A percentile compares a stretch with the other conserved stretches of the same genome.
phyloP scores from a whole-genome alignment of 2,888 invertebrate species.

The Lymantria monacha region DNA sequence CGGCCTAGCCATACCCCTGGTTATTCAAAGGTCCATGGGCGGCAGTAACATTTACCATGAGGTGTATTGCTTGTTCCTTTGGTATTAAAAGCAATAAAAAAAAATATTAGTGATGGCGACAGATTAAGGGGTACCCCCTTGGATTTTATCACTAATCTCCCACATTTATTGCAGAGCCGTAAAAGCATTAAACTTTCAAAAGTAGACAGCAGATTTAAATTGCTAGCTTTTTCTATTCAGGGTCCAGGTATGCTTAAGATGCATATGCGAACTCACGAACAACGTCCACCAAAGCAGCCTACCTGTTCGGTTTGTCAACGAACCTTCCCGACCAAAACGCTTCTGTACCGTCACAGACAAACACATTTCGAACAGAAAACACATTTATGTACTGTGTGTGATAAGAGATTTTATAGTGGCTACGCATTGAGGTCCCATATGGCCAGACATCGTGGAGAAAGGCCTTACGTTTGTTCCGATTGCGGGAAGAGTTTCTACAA shows the following conservation, averaged over 20 bases:
- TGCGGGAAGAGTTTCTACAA: slow-evolving; percentile 82
- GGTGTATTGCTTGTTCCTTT: too few species aligned
- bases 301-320: slow-evolving; percentile 84
- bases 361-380: slow-evolving; percentile 83
- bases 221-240: slow-evolving; percentile 29
- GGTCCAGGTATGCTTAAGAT: slow-evolving; percentile 85
- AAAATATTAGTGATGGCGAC: too few species aligned
- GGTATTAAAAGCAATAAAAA: too few species aligned
- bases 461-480: slow-evolving; percentile 80
- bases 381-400: slow-evolving; percentile 74
- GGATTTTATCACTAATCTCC: too few species aligned
- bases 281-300: slow-evolving; percentile 81
- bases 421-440: slow-evolving; percentile 77
- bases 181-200: too few species aligned
- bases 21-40: too few species aligned
- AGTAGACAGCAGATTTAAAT: too few species aligned
- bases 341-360: slow-evolving; percentile 83
- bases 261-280: slow-evolving; percentile 85
- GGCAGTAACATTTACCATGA: too few species aligned
- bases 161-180: too few species aligned
- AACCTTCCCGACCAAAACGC: slow-evolving; percentile 82
- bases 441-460: slow-evolving; percentile 74
- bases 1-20: too few species aligned
- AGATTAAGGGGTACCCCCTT: too few species aligned
- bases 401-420: slow-evolving; percentile 75